Evolutionary conservation across 2,113 vertebrate species (phyloP).

Genomic region (Archilochus colubris): DNA sequence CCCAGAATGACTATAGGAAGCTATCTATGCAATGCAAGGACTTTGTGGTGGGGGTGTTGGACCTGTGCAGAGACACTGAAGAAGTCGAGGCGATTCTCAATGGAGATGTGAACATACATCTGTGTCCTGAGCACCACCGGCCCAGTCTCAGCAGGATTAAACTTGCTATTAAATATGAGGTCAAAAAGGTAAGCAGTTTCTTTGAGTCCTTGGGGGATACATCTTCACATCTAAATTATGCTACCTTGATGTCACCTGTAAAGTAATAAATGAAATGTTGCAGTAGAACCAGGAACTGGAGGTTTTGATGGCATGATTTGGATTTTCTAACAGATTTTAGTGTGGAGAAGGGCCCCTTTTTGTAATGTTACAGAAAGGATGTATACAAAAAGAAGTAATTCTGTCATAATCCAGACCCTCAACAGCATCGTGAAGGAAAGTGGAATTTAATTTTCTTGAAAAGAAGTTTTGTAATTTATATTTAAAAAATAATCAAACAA

Average conservation of each 20-base stretch:
- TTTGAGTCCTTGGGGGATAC: neutral
- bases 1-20: constrained; percentile 95
- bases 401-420: neutral
- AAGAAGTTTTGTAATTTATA: neutral
- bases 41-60: constrained; percentile 95
- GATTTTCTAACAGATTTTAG: neutral
- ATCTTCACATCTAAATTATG: neutral
- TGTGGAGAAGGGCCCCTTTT: neutral
- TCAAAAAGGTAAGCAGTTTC: constrained; percentile 89
- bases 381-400: neutral
- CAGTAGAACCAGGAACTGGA: neutral
- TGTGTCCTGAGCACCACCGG: constrained; percentile 86
- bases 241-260: neutral
- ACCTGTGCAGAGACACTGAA: constrained; percentile 96
- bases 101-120: constrained; percentile 88
- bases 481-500: neutral
- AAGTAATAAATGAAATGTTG: neutral
- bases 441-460: neutral
- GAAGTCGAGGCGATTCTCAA: constrained; percentile 97
- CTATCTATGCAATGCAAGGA: constrained; percentile 99
- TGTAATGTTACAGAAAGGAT: neutral
- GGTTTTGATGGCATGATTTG: accelerated
- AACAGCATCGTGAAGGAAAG: neutral
- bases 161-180: constrained; percentile 96
- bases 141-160: constrained; percentile 94